Evolutionary conservation across 2,888 invertebrate genomes (phyloP).

Genomic region (Amblyjoppa proteus): DNA sequence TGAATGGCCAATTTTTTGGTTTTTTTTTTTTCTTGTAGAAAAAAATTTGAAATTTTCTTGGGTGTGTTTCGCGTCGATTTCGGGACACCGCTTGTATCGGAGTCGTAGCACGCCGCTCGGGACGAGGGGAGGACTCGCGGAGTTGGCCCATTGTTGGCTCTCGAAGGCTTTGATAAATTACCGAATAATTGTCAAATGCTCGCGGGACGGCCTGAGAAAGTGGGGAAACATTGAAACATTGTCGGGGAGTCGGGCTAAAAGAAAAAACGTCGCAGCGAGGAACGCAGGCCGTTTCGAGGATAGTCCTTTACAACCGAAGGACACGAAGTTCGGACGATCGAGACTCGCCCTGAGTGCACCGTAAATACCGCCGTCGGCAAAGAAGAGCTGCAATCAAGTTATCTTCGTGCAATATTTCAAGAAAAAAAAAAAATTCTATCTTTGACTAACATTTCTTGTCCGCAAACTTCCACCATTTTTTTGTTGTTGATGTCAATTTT

Average conservation of each 20-base stretch:
- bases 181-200: slow-evolving; percentile 85
- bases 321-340: not conserved
- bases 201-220: slow-evolving; percentile 70
- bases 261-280: not conserved
- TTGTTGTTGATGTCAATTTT: not conserved
- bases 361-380: not conserved
- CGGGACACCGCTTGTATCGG: slow-evolving; percentile 70
- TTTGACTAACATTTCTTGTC: too few relatives aligned
- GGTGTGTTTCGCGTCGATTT: slow-evolving; percentile 6
- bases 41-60: not conserved
- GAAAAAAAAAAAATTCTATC: too few relatives aligned
- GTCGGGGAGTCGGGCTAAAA: slow-evolving; percentile 37
- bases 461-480: too few relatives aligned
- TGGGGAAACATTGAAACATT: slow-evolving; percentile 59
- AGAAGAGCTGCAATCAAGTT: not conserved
- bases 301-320: not conserved
- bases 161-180: slow-evolving; percentile 84
- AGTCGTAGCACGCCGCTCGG: slow-evolving; percentile 44
- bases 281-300: not conserved
- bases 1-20: not conserved
- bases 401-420: not conserved
- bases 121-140: slow-evolving; percentile 68
- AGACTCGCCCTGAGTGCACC: not conserved
- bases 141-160: slow-evolving; percentile 81
- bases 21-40: not conserved